A percentile compares a stretch with the other conserved stretches of the same genome.
Conservation (phyloP, 2,888 invertebrate species). For the Apodemia hepburni region DNA sequence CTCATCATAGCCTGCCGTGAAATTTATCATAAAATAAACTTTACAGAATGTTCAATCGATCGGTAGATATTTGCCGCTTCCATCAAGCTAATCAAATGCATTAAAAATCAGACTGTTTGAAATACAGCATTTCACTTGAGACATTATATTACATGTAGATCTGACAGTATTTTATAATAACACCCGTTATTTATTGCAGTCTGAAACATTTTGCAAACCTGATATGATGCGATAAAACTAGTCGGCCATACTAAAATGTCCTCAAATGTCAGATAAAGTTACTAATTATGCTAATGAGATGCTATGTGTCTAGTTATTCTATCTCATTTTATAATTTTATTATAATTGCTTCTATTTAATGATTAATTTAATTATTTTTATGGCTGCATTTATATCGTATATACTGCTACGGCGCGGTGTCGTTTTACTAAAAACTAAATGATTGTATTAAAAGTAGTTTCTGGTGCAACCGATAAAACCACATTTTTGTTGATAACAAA, state of each 20-base stretch:
- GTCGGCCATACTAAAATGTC: slow-evolving; percentile 7
- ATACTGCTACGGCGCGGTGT: neutral
- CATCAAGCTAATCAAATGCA: no score
- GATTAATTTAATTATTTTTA: slow-evolving; percentile 1
- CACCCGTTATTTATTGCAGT: neutral
- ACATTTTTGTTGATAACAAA: neutral
- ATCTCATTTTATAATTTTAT: neutral
- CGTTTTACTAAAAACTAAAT: neutral
- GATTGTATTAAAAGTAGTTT: neutral
- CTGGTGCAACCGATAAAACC: neutral
- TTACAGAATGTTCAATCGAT: no score
- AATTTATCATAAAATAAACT: no score
- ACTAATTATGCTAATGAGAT: slow-evolving; percentile 1
- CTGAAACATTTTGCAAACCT: neutral
- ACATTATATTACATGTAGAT: no score
- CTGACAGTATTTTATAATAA: neutral
- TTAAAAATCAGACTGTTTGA: no score
- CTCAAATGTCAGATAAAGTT: slow-evolving; percentile 15
- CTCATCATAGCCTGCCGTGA: no score
- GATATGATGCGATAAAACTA: slow-evolving; percentile 1
- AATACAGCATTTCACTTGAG: no score
- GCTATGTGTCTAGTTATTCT: neutral
- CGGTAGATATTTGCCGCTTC: no score
- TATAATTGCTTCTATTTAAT: neutral
- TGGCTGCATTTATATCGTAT: neutral